A percentile compares a stretch with the other conserved stretches of the same genome.
These are phyloP conservation scores for Scaptomyza parva DNA, from an alignment of 2,888 invertebrate genomes.

Conservation along the genomic window DNA sequence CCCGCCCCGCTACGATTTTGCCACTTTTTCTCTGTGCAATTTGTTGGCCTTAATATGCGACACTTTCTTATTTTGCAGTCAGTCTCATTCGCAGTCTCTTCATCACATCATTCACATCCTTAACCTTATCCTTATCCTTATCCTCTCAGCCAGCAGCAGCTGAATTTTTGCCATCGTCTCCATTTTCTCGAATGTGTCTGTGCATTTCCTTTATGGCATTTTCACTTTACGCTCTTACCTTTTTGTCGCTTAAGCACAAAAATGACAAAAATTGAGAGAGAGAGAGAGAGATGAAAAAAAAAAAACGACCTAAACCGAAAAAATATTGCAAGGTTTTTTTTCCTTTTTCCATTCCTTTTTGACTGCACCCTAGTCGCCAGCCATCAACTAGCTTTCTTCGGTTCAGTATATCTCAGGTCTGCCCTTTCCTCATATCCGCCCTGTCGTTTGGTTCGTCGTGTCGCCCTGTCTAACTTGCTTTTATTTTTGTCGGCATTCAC, in stretches of 20 bases:
- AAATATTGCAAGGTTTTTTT: conserved; percentile 17
- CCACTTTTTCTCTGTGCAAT: conserved; percentile 10
- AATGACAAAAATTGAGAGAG: background rate
- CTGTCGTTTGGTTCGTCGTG: background rate
- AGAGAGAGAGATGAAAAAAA: too few species aligned
- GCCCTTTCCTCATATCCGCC: background rate
- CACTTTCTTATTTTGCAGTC: conserved; percentile 35
- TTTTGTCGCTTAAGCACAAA: conserved; percentile 15
- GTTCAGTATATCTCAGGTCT: background rate
- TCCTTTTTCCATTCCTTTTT: conserved; percentile 9
- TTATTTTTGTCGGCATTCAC: conserved; percentile 41
- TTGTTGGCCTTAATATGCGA: conserved; percentile 42
- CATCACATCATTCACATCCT: conserved; percentile 14
- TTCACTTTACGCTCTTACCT: conserved; percentile 47
- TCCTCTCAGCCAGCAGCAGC: conserved; percentile 16
- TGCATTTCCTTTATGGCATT: conserved; percentile 67
- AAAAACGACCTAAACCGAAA: conserved; percentile 17
- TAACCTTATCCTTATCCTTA: conserved; percentile 16
- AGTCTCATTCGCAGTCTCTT: too few species aligned
- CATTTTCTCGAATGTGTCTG: conserved; percentile 23
- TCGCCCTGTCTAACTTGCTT: conserved; percentile 14
- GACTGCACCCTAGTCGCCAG: conserved; percentile 14
- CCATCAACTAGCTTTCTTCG: conserved; percentile 25
- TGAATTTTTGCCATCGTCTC: conserved; percentile 21
- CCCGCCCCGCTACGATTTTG: conserved; percentile 3